Conservation (phyloP, 37 sponge, comb jelly and placozoan species). For the Chondrilla cf. caribensis region DNA sequence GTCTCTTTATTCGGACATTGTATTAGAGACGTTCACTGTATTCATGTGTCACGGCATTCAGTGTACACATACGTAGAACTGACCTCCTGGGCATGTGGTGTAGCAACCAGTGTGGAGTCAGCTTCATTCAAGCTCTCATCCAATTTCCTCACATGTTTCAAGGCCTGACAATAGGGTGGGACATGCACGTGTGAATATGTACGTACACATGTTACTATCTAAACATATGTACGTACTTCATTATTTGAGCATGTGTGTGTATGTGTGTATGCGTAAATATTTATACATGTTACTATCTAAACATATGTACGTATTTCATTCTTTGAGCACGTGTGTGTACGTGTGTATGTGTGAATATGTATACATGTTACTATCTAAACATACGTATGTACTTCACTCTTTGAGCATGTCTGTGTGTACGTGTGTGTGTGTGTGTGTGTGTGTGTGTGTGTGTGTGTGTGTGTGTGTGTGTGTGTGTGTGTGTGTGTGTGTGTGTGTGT, state of each 20-base stretch:
- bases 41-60: too few relatives aligned
- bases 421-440: too few relatives aligned
- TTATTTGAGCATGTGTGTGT: background rate
- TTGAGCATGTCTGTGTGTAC: too few relatives aligned
- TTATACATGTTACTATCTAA: background rate
- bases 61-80: too few relatives aligned
- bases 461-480: too few relatives aligned
- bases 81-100: background rate
- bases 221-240: background rate
- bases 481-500: too few relatives aligned
- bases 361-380: too few relatives aligned
- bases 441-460: too few relatives aligned
- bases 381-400: too few relatives aligned
- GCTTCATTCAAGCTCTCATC: background rate
- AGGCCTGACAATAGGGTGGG: background rate
- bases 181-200: background rate
- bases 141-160: background rate
- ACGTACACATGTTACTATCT: background rate
- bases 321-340: background rate
- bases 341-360: background rate
- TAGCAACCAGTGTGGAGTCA: background rate
- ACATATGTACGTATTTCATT: background rate
- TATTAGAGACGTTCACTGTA: too few relatives aligned
- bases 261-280: background rate
- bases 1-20: too few relatives aligned